Evolutionary conservation across 2,797 vertebrate species (phyloP).

Genomic region (Falco berigora): DNA sequence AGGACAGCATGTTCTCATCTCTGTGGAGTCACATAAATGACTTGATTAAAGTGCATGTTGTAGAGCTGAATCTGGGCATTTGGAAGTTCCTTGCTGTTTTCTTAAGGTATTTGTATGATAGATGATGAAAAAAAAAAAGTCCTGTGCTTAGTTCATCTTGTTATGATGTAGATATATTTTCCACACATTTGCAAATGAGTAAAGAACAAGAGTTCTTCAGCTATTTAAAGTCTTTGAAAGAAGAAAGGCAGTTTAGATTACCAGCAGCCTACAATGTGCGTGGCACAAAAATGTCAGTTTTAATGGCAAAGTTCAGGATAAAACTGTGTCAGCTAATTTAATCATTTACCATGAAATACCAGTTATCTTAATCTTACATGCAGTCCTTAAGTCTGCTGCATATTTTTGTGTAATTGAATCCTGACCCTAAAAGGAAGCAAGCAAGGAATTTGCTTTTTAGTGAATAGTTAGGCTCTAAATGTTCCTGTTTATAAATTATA

Average conservation of each 20-base stretch:
- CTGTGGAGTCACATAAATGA: background rate
- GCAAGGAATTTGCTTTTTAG: conserved; percentile 44
- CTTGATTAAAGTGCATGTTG: conserved; percentile 22
- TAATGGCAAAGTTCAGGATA: conserved; percentile 68
- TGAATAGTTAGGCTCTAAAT: conserved; percentile 49
- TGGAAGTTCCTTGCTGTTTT: conserved; percentile 40
- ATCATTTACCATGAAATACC: conserved; percentile 70
- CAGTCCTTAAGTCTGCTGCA: conserved; percentile 45
- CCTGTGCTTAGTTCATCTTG: conserved; percentile 10
- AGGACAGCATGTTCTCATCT: conserved; percentile 40
- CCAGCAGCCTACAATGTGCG: conserved; percentile 24
- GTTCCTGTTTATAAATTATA: conserved; percentile 26
- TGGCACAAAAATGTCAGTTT: conserved; percentile 61
- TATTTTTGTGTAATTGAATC: conserved; percentile 68
- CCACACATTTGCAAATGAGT: conserved; percentile 38
- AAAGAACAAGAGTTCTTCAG: conserved; percentile 44
- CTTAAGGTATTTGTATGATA: conserved; percentile 21
- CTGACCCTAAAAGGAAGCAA: conserved; percentile 47
- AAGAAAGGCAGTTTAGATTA: conserved; percentile 63
- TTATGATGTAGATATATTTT: background rate
- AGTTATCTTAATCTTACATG: conserved; percentile 65
- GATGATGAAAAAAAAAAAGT: background rate
- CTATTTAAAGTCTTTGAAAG: conserved; percentile 58
- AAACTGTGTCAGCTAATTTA: conserved; percentile 70
- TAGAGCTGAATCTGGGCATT: conserved; percentile 22